Percentiles rank a stretch among this genome's conserved stretches.
These are phyloP conservation scores for Trissolcus japonicus DNA, from an alignment of 2,888 invertebrate genomes.

Conservation along the genomic window DNA sequence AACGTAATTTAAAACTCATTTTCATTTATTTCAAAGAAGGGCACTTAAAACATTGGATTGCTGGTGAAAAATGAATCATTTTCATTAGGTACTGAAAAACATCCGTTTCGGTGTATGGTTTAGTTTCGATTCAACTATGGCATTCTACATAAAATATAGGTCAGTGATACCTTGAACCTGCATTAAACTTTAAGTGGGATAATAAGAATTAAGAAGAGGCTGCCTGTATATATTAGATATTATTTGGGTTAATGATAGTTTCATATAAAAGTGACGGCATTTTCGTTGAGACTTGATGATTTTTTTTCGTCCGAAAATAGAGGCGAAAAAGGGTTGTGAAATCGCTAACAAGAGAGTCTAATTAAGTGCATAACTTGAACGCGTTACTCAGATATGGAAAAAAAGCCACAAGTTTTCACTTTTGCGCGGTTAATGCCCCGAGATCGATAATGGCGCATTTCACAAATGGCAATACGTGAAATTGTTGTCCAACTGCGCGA, in stretches of 20 bases:
- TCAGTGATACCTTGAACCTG: constrained; percentile 16
- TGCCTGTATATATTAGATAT: constrained; percentile 12
- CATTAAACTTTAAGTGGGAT: constrained; percentile 28
- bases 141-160: neutral
- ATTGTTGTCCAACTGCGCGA: constrained; percentile 12
- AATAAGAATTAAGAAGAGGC: constrained; percentile 27
- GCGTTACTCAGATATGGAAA: constrained; percentile 24
- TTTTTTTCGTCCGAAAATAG: neutral
- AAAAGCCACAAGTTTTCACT: constrained; percentile 6
- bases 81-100: too few relatives aligned
- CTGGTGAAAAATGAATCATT: too few relatives aligned
- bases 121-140: neutral
- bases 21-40: too few relatives aligned
- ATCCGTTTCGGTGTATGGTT: neutral
- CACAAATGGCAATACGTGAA: constrained; percentile 8
- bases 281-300: neutral
- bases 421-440: neutral
- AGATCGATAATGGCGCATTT: constrained; percentile 16
- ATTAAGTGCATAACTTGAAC: neutral
- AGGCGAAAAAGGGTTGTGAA: neutral
- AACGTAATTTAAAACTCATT: too few relatives aligned
- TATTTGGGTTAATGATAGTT: constrained; percentile 33
- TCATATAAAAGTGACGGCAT: constrained; percentile 12
- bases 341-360: neutral
- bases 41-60: too few relatives aligned